A percentile compares a stretch with the other conserved stretches of the same genome.
Evolutionary conservation across 1,140 invertebrate species (phyloP).

Genomic region (Eumeta japonica): DNA sequence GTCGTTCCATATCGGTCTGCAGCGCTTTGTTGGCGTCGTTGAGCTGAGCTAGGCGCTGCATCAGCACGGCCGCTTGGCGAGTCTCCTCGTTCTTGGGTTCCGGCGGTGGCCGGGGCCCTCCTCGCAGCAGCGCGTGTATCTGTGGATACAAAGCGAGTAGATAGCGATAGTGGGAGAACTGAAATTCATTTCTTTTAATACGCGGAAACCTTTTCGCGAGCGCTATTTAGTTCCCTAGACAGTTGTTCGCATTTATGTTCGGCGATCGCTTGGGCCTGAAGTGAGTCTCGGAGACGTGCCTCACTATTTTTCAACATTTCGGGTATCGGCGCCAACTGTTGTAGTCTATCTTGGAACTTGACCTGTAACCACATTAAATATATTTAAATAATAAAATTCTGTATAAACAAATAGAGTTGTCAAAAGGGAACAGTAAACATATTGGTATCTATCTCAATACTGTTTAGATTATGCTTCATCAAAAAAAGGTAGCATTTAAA

Average conservation of each 20-base stretch:
- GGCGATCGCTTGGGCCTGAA: conserved; percentile 63
- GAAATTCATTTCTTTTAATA: conserved; percentile 18
- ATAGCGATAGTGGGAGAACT: too few relatives aligned
- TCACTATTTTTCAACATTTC: conserved; percentile 73
- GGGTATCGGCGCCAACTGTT: conserved; percentile 70
- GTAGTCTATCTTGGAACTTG: conserved; percentile 73
- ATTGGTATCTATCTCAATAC: too few relatives aligned
- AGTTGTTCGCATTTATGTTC: conserved; percentile 65
- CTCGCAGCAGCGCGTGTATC: too few relatives aligned
- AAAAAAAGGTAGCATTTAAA: too few relatives aligned
- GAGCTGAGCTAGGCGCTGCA: conserved; percentile 33
- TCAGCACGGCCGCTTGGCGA: conserved; percentile 35
- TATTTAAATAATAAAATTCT: too few relatives aligned
- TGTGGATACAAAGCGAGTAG: too few relatives aligned
- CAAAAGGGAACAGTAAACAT: too few relatives aligned
- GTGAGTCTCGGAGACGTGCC: conserved; percentile 67
- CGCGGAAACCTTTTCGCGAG: conserved; percentile 58
- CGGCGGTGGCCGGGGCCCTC: too few relatives aligned
- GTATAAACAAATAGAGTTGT: too few relatives aligned
- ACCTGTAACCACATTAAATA: too few relatives aligned
- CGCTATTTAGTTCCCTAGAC: conserved; percentile 58
- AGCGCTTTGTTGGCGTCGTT: conserved; percentile 28
- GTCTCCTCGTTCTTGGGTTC: too few relatives aligned
- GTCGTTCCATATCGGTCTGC: conserved; percentile 43
- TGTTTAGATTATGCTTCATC: too few relatives aligned